A percentile compares a stretch with the other conserved stretches of the same genome.
Conservation (phyloP, 2,797 vertebrate genomes). For the Malacoctenus gilli region DNA sequence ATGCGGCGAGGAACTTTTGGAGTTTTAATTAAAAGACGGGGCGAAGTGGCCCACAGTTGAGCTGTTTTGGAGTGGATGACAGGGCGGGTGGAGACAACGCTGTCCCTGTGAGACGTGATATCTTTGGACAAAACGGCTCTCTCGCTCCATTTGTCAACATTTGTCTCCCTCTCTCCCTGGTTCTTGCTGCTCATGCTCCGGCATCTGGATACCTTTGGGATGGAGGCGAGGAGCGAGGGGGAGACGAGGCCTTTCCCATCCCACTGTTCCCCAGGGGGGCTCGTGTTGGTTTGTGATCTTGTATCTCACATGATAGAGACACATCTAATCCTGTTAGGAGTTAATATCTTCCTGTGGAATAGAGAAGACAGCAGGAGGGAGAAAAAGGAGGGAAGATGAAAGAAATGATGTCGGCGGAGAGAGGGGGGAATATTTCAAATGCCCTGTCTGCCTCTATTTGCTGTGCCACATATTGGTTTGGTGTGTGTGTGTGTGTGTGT, state of each 20-base stretch:
- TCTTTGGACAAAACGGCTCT: slow-evolving; percentile 70
- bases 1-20: slow-evolving; percentile 46
- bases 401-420: slow-evolving; percentile 41
- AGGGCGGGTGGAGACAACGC: slow-evolving; percentile 40
- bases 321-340: slow-evolving; percentile 79
- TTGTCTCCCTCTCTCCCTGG: slow-evolving; percentile 49
- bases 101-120: slow-evolving; percentile 63
- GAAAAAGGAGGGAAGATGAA: slow-evolving; percentile 59
- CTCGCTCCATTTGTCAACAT: slow-evolving; percentile 68
- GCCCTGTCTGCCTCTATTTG: slow-evolving; percentile 32
- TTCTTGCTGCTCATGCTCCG: slow-evolving; percentile 45
- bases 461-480: slow-evolving; percentile 59
- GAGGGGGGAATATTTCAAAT: slow-evolving; percentile 46
- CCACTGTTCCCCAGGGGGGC: slow-evolving; percentile 55
- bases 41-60: slow-evolving; percentile 32
- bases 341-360: slow-evolving; percentile 66
- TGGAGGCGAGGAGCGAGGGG: slow-evolving; percentile 34
- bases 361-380: slow-evolving; percentile 60
- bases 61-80: slow-evolving; percentile 56
- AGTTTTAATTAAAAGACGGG: slow-evolving; percentile 61
- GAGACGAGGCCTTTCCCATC: slow-evolving; percentile 55
- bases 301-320: slow-evolving; percentile 78
- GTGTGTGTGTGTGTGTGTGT: slow-evolving; percentile 30
- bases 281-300: slow-evolving; percentile 72
- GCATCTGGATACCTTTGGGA: slow-evolving; percentile 76